These are phyloP conservation scores for Lasius fuliginosus DNA, from an alignment of 2,888 invertebrate genomes.

Conservation along the genomic window DNA sequence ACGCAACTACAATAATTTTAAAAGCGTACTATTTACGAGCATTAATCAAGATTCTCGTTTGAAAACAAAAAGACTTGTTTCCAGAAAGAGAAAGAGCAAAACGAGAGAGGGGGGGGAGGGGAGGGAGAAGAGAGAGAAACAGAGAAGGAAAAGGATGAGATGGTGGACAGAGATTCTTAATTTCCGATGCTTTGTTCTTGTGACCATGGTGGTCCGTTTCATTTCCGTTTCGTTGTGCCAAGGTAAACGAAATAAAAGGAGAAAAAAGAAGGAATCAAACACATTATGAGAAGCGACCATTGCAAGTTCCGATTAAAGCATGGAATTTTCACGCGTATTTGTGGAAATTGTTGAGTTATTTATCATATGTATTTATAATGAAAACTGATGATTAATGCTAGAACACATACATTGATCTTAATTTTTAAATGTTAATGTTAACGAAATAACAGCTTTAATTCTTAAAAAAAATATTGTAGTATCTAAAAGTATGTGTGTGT, in stretches of 20 bases:
- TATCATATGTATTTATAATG: not conserved
- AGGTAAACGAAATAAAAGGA: constrained; percentile 23
- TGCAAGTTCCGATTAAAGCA: constrained; percentile 36
- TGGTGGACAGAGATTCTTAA: constrained; percentile 65
- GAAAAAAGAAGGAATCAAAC: constrained; percentile 51
- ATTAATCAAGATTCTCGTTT: constrained; percentile 38
- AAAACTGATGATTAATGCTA: not conserved
- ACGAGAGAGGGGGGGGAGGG: not conserved
- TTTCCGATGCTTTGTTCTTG: constrained; percentile 73
- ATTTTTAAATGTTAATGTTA: not conserved
- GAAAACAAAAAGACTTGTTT: constrained; percentile 13
- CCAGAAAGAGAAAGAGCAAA: not conserved
- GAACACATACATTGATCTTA: not conserved
- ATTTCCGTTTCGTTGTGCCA: constrained; percentile 66
- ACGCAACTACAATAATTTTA: constrained; percentile 24
- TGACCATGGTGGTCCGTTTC: constrained; percentile 62
- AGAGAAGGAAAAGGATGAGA: constrained; percentile 46
- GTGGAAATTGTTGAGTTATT: constrained; percentile 7
- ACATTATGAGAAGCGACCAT: constrained; percentile 28
- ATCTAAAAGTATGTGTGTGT: not conserved
- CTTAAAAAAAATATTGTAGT: not conserved
- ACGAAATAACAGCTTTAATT: not conserved
- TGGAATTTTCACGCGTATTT: not conserved
- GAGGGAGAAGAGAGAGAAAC: not conserved
- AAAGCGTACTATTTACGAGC: constrained; percentile 26